Evolutionary conservation across 37 sponge, comb jelly and placozoan genomes (phyloP), one percentile per base, ranked within the genome.

Genomic region (Ephydatia muelleri): DNA sequence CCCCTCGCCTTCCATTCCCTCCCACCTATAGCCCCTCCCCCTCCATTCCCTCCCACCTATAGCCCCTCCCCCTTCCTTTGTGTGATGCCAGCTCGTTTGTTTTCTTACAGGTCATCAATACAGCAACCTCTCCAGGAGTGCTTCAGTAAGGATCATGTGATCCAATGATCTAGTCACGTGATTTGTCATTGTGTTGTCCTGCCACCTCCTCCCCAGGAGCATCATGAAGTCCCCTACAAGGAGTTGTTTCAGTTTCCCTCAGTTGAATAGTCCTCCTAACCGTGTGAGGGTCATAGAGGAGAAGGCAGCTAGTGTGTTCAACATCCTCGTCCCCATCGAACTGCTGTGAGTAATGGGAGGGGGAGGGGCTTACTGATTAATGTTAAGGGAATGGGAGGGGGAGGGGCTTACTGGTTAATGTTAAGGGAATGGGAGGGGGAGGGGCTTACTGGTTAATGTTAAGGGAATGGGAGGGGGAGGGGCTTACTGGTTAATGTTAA

Each of bases 211-310:
- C 2, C 75, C 23, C 75, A 86, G 86, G 35, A 86, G n/a, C 28
- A 86, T 86, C 48, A 70, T 86, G 86, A 38, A 64, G 12, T 64
- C 73, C 30, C 33, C 80, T 34, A 30, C 72, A 0, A 72, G 80
- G 64, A 57, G 86, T 49, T 80, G 79, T 73, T 86, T 86, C 65
- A 68, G 79, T 30, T 86, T 86, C 80, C 65, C 86, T 2, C 37
- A 57, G 33, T 36, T 29, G 16, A 14, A 26, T 5, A 65, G 32
- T 19, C 38, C 33, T 11, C 23, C n/a, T n/a, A n/a, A 57, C 16
- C 57, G 57, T 57, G 57, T 92, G 35, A 92, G 88, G 75, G 92
- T 92, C n/a, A 57, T 87, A 16, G 94, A 93, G 65, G 91, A 93
- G 68, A 82, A 90, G 84, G 73, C 76, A 9, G 94, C 90, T 49